Percentiles rank a stretch among this genome's conserved stretches.
These are phyloP conservation scores for Anoplophora glabripennis DNA, from an alignment of 1,140 invertebrate genomes.

Conservation along the genomic window DNA sequence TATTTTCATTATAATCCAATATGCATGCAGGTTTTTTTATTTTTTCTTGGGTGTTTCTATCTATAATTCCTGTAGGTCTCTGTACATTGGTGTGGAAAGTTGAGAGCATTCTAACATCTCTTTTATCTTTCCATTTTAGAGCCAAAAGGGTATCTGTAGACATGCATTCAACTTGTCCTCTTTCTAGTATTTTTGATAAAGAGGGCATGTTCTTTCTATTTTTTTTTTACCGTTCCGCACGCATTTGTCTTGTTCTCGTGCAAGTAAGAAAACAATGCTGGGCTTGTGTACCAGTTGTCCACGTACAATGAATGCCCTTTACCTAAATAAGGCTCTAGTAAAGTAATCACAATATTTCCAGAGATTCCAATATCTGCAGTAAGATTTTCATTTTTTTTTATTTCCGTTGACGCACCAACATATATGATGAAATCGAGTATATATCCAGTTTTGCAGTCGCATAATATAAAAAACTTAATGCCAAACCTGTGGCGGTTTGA, in stretches of 20 bases:
- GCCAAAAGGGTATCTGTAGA: not conserved
- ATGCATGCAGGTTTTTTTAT: not conserved
- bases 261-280: not conserved
- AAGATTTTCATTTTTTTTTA: no score
- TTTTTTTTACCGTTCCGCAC: not conserved
- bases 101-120: not conserved
- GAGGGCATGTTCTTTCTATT: not conserved
- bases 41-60: no score
- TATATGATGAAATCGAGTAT: slow-evolving; percentile 11
- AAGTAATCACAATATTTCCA: slow-evolving; percentile 1
- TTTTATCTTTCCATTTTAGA: slow-evolving; percentile 5
- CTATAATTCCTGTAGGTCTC: no score
- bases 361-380: not conserved
- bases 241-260: not conserved
- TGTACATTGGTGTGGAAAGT: no score
- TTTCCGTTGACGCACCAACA: no score
- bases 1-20: no score
- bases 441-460: slow-evolving; percentile 31
- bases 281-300: not conserved
- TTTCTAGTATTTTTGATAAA: slow-evolving; percentile 3
- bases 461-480: slow-evolving; percentile 37
- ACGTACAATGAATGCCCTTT: not conserved
- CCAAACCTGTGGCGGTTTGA: slow-evolving; percentile 36
- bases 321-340: not conserved
- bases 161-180: not conserved